phyloP scores from a whole-genome alignment of 2,888 invertebrate genomes.

The Pseudococcus longispinus region DNA sequence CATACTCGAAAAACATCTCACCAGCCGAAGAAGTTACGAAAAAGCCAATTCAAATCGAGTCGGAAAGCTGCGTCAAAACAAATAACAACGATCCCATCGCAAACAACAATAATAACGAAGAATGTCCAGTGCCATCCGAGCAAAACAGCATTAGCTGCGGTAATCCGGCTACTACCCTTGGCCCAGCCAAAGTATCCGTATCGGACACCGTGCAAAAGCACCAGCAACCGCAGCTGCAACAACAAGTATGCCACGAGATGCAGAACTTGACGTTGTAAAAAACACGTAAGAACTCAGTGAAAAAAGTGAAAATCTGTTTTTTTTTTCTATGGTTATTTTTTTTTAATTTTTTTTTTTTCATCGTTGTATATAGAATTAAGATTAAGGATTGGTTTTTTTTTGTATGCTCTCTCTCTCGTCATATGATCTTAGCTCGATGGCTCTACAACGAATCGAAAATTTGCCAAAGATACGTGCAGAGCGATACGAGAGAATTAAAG shows the following conservation, averaged over 20 bases:
- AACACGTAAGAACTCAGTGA: neutral
- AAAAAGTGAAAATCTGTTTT: slow-evolving; percentile 36
- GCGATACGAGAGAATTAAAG: neutral
- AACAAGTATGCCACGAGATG: slow-evolving; percentile 49
- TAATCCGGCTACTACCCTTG: neutral
- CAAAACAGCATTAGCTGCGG: neutral
- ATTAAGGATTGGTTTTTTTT: slow-evolving; percentile 19
- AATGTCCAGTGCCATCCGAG: slow-evolving; percentile 6
- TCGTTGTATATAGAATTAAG: slow-evolving; percentile 38
- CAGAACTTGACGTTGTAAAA: slow-evolving; percentile 49
- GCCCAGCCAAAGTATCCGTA: neutral
- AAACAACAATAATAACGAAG: neutral
- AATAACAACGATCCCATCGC: neutral
- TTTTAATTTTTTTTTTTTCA: slow-evolving; percentile 25
- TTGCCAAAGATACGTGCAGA: neutral
- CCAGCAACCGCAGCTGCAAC: slow-evolving; percentile 20
- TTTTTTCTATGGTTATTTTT: slow-evolving; percentile 38
- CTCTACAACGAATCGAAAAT: neutral
- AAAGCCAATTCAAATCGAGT: neutral
- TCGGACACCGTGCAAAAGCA: neutral
- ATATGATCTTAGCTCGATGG: neutral
- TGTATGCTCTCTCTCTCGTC: neutral
- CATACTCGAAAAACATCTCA: neutral
- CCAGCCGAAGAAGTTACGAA: neutral
- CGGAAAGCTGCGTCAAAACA: neutral